These are phyloP conservation scores for Glossosoma conforme DNA, from an alignment of 1,140 invertebrate genomes.

Conservation along the genomic window DNA sequence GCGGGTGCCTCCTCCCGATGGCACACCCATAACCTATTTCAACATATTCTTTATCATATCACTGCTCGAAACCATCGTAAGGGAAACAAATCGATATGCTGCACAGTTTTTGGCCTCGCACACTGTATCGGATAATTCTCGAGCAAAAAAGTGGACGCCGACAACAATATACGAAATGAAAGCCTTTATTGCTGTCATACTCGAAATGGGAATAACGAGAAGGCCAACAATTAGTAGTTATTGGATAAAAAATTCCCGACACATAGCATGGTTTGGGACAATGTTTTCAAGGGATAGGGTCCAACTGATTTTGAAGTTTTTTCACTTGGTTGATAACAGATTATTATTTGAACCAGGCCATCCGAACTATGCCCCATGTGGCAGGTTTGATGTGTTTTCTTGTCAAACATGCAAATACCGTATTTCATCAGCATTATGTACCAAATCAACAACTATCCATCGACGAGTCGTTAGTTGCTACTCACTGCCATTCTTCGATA, in stretches of 20 bases:
- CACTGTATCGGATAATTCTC: constrained; percentile 16
- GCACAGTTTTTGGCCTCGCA: constrained; percentile 17
- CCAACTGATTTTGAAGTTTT: constrained; percentile 31
- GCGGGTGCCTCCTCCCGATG: constrained; percentile 17
- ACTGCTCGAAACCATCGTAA: constrained; percentile 13
- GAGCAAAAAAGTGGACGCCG: constrained; percentile 20
- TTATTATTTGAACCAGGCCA: constrained; percentile 20
- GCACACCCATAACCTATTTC: constrained; percentile 24
- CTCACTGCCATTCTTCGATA: too few relatives aligned
- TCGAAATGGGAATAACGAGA: constrained; percentile 32
- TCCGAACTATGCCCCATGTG: constrained; percentile 32
- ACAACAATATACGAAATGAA: constrained; percentile 27
- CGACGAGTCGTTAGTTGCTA: constrained; percentile 10
- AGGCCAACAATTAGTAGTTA: constrained; percentile 30
- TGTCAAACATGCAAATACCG: constrained; percentile 31
- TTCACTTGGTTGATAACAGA: constrained; percentile 22
- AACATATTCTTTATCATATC: constrained; percentile 24
- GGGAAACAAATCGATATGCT: constrained; percentile 21
- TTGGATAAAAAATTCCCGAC: constrained; percentile 29
- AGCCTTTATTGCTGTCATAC: constrained; percentile 30
- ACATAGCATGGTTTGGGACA: constrained; percentile 33
- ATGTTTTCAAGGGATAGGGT: constrained; percentile 34
- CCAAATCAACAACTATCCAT: constrained; percentile 8
- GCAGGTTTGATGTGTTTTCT: constrained; percentile 27
- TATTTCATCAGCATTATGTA: constrained; percentile 29